Evolutionary conservation across 2,888 invertebrate genomes (phyloP), one percentile per base, ranked within the genome.

Genomic region (Archaeoteleia sp.): DNA sequence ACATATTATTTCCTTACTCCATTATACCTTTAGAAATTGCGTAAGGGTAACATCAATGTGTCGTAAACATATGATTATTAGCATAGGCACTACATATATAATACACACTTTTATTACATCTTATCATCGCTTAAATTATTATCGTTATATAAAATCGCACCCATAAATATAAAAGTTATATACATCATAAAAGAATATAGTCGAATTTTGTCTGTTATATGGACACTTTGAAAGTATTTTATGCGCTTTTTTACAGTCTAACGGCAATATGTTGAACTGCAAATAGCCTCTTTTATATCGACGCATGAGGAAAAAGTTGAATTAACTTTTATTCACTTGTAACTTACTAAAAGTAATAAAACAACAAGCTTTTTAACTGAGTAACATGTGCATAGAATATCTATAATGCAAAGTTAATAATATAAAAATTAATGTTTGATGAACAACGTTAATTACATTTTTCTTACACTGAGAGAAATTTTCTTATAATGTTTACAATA

Each of bases 311-410:
- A 32, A 48, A 29, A 30, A 46, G 46, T 40, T 14, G 39, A 39
- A 40, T 46, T 32, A 55, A 55, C 39, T 48, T 48, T 57, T 57
- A 39, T 37, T 48, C 20, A 35, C 45, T 35, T 54, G 54, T 54
- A 37, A 27, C 34, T 37, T 40, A 4, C 42, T 58, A 29, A 58
- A 58, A 49, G 34, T 58, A 48, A 20, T 49, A 35, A 49, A 46
- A 49, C 46, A 10, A 12, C 30, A 2, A 20, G 20, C 5, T 5
- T 5, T 20, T 20, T 5, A 20, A 20, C 20, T n/a, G n/a, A n/a
- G n/a, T n/a, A n/a, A n/a, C n/a, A n/a, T n/a, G n/a, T n/a, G n/a
- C n/a, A n/a, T n/a, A n/a, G n/a, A n/a, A n/a, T n/a, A n/a, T n/a
- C n/a, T n/a, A n/a, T n/a, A n/a, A n/a, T n/a, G n/a, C n/a, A n/a